A percentile compares a stretch with the other conserved stretches of the same genome.
These are phyloP conservation scores for Calameuta idolon DNA, from an alignment of 2,888 invertebrate genomes.

Conservation along the genomic window DNA sequence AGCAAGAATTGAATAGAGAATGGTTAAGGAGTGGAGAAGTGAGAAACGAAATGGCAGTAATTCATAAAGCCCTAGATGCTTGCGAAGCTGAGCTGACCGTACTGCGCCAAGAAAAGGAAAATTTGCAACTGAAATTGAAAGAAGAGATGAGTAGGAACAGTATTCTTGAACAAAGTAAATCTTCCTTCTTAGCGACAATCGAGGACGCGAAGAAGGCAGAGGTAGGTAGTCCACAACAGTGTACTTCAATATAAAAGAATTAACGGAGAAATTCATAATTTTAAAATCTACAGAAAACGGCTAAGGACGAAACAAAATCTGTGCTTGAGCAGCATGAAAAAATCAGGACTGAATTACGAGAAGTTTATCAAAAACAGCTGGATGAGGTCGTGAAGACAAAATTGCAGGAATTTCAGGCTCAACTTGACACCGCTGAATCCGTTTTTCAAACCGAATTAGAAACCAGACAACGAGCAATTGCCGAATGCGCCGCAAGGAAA, in stretches of 20 bases:
- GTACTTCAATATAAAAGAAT: background rate
- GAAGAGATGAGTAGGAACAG: slow-evolving; percentile 69
- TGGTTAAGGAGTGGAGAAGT: slow-evolving; percentile 55
- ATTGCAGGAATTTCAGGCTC: slow-evolving; percentile 80
- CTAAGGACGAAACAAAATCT: slow-evolving; percentile 61
- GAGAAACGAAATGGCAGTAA: slow-evolving; percentile 58
- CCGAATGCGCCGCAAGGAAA: slow-evolving; percentile 79
- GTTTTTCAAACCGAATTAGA: slow-evolving; percentile 75
- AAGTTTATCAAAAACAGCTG: slow-evolving; percentile 84
- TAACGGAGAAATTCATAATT: background rate
- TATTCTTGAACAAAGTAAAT: slow-evolving; percentile 71
- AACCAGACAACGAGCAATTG: slow-evolving; percentile 74
- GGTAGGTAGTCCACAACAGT: slow-evolving; percentile 40
- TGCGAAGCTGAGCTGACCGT: slow-evolving; percentile 66
- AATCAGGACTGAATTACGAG: slow-evolving; percentile 77
- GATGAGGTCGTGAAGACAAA: slow-evolving; percentile 83
- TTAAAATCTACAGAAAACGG: slow-evolving; percentile 59
- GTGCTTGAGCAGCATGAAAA: slow-evolving; percentile 71
- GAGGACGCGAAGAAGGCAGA: slow-evolving; percentile 69
- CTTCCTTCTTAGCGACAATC: slow-evolving; percentile 69
- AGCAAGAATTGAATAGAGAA: slow-evolving; percentile 61
- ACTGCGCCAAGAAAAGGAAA: slow-evolving; percentile 68
- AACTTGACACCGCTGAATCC: slow-evolving; percentile 78
- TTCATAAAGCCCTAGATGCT: slow-evolving; percentile 61
- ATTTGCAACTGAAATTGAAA: slow-evolving; percentile 69